Conservation (phyloP, 2,888 invertebrate genomes). For the Perithous albicinctus region DNA sequence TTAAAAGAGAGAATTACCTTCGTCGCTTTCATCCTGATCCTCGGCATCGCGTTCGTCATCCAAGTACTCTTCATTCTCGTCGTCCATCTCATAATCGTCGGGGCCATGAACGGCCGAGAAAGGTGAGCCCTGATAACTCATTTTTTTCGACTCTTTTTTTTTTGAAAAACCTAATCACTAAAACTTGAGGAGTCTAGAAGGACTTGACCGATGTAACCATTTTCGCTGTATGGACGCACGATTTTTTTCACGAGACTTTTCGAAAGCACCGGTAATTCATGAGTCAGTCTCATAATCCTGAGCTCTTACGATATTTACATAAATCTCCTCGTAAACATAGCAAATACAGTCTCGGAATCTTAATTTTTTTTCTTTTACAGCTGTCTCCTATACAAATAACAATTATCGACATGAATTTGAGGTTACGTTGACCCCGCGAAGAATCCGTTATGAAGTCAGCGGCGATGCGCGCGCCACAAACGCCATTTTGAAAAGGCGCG, state of each 20-base stretch:
- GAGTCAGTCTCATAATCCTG: not conserved
- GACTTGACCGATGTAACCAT: conserved; percentile 11
- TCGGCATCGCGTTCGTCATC: conserved; percentile 90
- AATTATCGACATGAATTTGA: not conserved
- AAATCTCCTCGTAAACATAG: not conserved
- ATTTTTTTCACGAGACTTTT: not conserved
- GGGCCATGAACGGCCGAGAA: conserved; percentile 88
- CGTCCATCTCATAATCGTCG: conserved; percentile 91
- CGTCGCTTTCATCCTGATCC: conserved; percentile 87
- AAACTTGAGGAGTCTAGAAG: not conserved
- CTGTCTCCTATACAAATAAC: conserved; percentile 4
- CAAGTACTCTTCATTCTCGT: conserved; percentile 89
- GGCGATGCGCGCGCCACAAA: too few relatives aligned
- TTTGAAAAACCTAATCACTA: not conserved
- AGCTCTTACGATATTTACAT: not conserved
- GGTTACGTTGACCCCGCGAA: not conserved
- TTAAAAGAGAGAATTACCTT: conserved; percentile 83
- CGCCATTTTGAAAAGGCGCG: too few relatives aligned
- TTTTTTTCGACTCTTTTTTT: conserved; percentile 78
- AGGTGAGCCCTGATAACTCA: conserved; percentile 90
- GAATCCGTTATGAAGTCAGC: too few relatives aligned
- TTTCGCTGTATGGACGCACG: not conserved
- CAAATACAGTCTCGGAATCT: not conserved
- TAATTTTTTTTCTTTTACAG: not conserved
- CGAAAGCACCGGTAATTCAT: not conserved